These are phyloP conservation scores for Mellivora capensis DNA, from an alignment of 2,113 vertebrate species.

Conservation along the genomic window DNA sequence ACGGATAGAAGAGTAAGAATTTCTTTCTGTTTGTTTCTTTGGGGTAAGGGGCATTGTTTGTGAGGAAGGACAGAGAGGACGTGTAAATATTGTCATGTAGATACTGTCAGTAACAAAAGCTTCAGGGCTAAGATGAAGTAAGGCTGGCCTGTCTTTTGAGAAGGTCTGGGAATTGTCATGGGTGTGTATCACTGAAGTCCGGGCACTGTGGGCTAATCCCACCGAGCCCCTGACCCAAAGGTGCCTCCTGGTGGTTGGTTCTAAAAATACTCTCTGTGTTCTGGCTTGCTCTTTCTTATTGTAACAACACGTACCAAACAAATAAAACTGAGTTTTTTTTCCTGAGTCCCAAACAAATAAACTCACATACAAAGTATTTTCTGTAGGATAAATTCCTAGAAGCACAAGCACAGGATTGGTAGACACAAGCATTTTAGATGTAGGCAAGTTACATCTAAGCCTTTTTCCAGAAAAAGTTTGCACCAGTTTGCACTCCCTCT, in stretches of 20 bases:
- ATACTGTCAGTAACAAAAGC: not conserved
- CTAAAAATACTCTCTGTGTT: not conserved
- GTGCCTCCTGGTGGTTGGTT: slow-evolving; percentile 12
- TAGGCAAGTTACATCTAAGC: not conserved
- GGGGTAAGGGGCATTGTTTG: not conserved
- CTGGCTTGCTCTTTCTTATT: not conserved
- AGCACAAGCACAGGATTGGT: not conserved
- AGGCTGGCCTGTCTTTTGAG: not conserved
- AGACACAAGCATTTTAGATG: not conserved
- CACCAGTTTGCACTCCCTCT: not conserved
- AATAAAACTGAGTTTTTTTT: not conserved
- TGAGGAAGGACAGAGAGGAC: not conserved
- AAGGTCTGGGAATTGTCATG: not conserved
- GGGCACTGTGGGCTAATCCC: not conserved
- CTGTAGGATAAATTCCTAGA: not conserved
- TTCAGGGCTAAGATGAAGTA: not conserved
- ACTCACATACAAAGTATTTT: not conserved
- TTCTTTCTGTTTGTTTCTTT: not conserved
- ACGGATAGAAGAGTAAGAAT: not conserved
- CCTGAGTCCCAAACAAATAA: not conserved
- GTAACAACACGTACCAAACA: not conserved
- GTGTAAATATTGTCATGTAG: not conserved
- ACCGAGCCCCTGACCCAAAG: not conserved
- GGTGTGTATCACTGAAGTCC: not conserved
- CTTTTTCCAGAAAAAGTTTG: not conserved